Percentiles rank a stretch among this genome's conserved stretches.
phyloP scores from a whole-genome alignment of 2,888 invertebrate species.

The Bombyx huttoni region DNA sequence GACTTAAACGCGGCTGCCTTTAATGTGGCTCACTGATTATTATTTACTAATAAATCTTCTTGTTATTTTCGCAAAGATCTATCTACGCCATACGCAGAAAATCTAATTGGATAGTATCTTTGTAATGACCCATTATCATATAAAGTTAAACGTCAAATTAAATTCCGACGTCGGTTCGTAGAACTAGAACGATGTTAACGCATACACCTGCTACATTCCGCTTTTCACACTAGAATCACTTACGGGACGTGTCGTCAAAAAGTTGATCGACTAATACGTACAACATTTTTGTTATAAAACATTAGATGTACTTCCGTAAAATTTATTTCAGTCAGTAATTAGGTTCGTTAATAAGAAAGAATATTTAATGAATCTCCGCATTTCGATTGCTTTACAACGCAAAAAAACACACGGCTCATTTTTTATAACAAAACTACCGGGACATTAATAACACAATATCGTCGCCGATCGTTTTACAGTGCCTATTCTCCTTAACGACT shows the following conservation, averaged over 20 bases:
- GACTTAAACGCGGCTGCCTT: conserved; percentile 2
- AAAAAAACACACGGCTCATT: conserved; percentile 31
- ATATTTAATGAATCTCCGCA: neutral
- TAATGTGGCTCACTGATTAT: neutral
- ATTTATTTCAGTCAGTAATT: no score
- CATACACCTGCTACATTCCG: conserved; percentile 21
- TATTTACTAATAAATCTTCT: no score
- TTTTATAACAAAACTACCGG: conserved; percentile 37
- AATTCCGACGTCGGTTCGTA: conserved; percentile 23
- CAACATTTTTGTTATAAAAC: neutral
- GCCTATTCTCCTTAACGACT: conserved; percentile 57
- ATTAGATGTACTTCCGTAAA: no score
- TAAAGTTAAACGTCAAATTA: conserved; percentile 30
- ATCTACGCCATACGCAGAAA: conserved; percentile 8
- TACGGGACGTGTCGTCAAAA: neutral
- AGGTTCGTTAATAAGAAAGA: neutral
- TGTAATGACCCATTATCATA: conserved; percentile 14
- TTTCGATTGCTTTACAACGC: conserved; percentile 3
- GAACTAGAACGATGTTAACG: conserved; percentile 19
- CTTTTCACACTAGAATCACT: neutral
- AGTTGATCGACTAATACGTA: neutral
- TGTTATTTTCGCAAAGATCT: neutral
- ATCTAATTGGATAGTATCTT: conserved; percentile 11
- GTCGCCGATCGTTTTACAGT: conserved; percentile 47
- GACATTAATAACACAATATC: conserved; percentile 51